These are phyloP conservation scores for Myiozetetes cayanensis DNA, from an alignment of 2,113 vertebrate species.

Conservation along the genomic window DNA sequence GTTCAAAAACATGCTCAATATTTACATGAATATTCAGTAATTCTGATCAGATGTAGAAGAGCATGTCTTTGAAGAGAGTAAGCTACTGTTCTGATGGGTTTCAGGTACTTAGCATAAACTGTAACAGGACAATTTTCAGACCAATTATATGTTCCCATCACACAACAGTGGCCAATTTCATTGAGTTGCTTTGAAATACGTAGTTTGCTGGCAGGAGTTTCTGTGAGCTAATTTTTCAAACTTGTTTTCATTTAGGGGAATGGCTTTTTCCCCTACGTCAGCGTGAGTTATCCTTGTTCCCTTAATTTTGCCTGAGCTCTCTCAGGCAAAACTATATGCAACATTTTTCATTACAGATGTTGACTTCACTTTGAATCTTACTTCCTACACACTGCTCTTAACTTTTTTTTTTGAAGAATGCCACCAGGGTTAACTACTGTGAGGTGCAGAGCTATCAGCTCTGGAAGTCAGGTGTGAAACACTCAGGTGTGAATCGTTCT, in stretches of 20 bases:
- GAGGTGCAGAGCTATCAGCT: neutral
- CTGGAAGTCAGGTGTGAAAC: neutral
- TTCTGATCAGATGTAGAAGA: neutral
- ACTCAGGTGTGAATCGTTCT: neutral
- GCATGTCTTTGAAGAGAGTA: neutral
- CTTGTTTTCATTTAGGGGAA: constrained; percentile 35
- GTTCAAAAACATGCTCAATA: neutral
- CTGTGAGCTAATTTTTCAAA: constrained; percentile 34
- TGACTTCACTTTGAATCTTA: neutral
- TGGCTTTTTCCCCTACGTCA: neutral
- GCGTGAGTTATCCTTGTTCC: neutral
- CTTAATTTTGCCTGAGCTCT: neutral
- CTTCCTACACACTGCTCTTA: neutral
- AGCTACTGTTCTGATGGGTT: neutral
- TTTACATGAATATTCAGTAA: neutral
- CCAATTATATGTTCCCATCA: constrained; percentile 12
- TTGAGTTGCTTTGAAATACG: neutral
- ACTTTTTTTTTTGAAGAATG: neutral
- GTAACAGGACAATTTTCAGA: neutral
- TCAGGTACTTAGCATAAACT: neutral
- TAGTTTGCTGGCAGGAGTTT: neutral
- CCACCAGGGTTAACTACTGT: neutral
- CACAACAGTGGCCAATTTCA: neutral
- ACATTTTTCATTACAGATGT: neutral
- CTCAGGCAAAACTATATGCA: neutral